These are phyloP conservation scores for Notothenia coriiceps DNA, from an alignment of 2,113 vertebrate genomes.

Conservation along the genomic window DNA sequence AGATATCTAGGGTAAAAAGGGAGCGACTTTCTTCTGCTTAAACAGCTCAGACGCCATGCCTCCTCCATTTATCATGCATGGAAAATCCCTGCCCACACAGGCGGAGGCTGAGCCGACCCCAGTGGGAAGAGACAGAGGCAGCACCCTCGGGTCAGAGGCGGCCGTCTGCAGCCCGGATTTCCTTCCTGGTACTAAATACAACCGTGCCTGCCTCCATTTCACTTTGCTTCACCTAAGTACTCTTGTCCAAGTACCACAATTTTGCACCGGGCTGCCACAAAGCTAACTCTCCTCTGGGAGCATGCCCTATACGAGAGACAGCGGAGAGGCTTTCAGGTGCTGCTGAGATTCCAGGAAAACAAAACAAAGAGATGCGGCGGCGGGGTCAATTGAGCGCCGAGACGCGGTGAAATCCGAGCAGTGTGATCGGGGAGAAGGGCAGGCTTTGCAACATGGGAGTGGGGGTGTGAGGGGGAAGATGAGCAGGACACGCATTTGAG, in stretches of 20 bases:
- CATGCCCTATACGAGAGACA: slow-evolving; percentile 22
- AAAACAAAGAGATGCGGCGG: slow-evolving; percentile 49
- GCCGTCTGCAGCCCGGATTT: slow-evolving; percentile 48
- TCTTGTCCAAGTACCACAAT: slow-evolving; percentile 43
- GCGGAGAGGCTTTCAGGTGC: slow-evolving; percentile 39
- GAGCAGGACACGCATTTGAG: slow-evolving; percentile 63
- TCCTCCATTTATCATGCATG: slow-evolving; percentile 54
- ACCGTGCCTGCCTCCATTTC: slow-evolving; percentile 59
- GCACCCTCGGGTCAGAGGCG: slow-evolving; percentile 62
- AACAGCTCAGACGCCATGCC: slow-evolving; percentile 31
- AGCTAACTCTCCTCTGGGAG: slow-evolving; percentile 47
- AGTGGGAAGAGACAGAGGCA: slow-evolving; percentile 30
- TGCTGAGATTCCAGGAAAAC: slow-evolving; percentile 61
- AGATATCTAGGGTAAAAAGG: slow-evolving; percentile 39
- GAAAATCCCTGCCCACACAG: slow-evolving; percentile 65
- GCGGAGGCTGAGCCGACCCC: slow-evolving; percentile 42
- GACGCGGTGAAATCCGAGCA: slow-evolving; percentile 47
- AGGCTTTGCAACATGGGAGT: slow-evolving; percentile 27
- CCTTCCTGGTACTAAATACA: slow-evolving; percentile 41
- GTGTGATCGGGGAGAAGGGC: slow-evolving; percentile 31
- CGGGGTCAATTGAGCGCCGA: slow-evolving; percentile 57
- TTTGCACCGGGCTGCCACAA: slow-evolving; percentile 38
- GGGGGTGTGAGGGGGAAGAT: slow-evolving; percentile 38
- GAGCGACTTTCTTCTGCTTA: slow-evolving; percentile 26
- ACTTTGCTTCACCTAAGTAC: slow-evolving; percentile 65